Conservation (phyloP, 2,113 vertebrate species). For the Cyprinus carpio region DNA sequence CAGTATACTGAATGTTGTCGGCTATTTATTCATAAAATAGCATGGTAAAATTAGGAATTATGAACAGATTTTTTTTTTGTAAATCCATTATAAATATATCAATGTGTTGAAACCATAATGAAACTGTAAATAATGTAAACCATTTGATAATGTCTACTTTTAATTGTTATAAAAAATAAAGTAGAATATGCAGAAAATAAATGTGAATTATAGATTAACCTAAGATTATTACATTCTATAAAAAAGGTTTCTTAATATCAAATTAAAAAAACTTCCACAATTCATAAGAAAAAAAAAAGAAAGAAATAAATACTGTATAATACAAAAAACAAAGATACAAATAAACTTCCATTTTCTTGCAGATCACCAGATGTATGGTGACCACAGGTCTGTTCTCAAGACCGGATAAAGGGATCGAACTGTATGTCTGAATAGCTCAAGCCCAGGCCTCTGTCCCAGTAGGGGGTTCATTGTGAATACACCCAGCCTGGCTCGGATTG, state of each 20-base stretch:
- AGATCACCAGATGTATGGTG: conserved; percentile 10
- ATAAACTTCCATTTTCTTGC: no score
- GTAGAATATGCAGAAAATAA: background rate
- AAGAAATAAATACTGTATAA: no score
- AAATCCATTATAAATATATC: background rate
- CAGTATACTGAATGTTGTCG: background rate
- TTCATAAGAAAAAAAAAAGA: no score
- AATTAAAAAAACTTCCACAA: no score
- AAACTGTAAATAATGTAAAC: background rate
- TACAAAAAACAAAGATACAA: no score
- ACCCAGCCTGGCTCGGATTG: conserved; percentile 43
- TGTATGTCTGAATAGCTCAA: conserved; percentile 63
- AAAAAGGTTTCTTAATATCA: background rate
- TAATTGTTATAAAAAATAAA: background rate
- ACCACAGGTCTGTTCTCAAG: conserved; percentile 15
- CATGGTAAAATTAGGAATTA: background rate
- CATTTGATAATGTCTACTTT: background rate
- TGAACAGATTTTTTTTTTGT: background rate
- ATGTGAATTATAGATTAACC: no score
- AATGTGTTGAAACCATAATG: background rate
- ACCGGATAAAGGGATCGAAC: conserved; percentile 40
- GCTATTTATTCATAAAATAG: background rate
- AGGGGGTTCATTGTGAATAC: conserved; percentile 69
- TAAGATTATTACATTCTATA: no score
- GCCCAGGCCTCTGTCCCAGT: conserved; percentile 65